phyloP scores from a whole-genome alignment of 2,113 vertebrate species.

The Peromyscus polionotus region DNA sequence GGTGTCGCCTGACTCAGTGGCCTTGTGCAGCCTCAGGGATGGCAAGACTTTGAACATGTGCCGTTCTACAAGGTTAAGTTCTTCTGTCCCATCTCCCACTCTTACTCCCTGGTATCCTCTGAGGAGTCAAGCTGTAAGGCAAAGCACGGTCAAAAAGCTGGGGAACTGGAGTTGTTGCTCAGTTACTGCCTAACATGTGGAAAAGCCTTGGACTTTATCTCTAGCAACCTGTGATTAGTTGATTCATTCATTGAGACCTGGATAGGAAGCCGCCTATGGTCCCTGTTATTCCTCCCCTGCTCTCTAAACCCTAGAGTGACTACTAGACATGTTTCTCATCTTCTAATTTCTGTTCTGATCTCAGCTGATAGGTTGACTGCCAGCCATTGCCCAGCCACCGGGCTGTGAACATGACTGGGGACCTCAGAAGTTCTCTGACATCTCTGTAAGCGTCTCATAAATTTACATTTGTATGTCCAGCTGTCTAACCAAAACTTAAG shows the following conservation, averaged over 20 bases:
- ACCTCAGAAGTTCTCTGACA: constrained; percentile 27
- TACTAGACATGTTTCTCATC: neutral
- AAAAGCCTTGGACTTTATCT: neutral
- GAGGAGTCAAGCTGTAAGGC: neutral
- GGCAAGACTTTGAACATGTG: neutral
- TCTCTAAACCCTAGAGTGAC: neutral
- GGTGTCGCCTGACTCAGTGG: neutral
- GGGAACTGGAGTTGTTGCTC: neutral
- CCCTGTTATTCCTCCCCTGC: neutral
- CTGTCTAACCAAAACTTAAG: constrained; percentile 56
- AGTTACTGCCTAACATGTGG: neutral
- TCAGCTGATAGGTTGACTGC: neutral
- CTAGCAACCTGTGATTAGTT: neutral
- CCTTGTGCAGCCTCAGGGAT: neutral
- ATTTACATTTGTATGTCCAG: constrained; percentile 47
- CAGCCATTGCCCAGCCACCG: neutral
- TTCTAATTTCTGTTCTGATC: neutral
- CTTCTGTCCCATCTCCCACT: neutral
- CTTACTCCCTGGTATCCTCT: neutral
- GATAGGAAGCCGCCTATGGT: neutral
- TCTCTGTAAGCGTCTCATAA: neutral
- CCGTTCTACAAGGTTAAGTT: neutral
- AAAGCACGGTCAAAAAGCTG: neutral
- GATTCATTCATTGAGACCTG: neutral
- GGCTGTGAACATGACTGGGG: neutral